These are phyloP conservation scores for Pocota personata DNA, from an alignment of 2,888 invertebrate genomes.

Conservation along the genomic window DNA sequence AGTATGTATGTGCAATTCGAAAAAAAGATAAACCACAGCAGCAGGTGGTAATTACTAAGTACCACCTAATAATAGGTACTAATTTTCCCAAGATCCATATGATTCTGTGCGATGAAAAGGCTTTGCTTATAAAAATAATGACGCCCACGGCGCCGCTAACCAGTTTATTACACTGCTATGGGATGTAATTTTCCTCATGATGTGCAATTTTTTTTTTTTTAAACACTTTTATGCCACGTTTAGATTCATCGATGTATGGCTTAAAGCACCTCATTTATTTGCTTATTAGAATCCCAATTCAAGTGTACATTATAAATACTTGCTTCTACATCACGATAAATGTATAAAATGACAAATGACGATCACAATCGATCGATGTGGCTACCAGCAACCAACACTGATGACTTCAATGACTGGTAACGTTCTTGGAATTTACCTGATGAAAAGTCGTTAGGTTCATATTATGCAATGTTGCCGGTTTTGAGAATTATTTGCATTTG, in stretches of 20 bases:
- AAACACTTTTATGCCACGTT: not conserved
- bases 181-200: constrained; percentile 34
- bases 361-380: constrained; percentile 4
- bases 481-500: not conserved
- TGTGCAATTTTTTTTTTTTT: constrained; percentile 6
- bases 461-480: not conserved
- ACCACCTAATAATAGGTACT: not conserved
- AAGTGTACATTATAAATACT: not conserved
- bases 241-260: not conserved
- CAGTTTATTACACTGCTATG: constrained; percentile 32
- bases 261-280: not conserved
- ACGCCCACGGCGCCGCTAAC: constrained; percentile 43
- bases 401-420: not conserved
- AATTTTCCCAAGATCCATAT: constrained; percentile 21
- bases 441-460: not conserved
- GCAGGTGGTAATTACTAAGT: not conserved
- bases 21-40: constrained; percentile 13
- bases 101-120: not conserved
- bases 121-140: not conserved
- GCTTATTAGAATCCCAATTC: not conserved
- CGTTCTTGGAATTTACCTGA: not conserved
- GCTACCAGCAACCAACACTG: not conserved
- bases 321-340: not conserved
- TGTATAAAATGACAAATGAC: not conserved
- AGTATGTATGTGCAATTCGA: not conserved